Conservation (phyloP, 1,140 invertebrate species). For the Protaetia brevitarsis region DNA sequence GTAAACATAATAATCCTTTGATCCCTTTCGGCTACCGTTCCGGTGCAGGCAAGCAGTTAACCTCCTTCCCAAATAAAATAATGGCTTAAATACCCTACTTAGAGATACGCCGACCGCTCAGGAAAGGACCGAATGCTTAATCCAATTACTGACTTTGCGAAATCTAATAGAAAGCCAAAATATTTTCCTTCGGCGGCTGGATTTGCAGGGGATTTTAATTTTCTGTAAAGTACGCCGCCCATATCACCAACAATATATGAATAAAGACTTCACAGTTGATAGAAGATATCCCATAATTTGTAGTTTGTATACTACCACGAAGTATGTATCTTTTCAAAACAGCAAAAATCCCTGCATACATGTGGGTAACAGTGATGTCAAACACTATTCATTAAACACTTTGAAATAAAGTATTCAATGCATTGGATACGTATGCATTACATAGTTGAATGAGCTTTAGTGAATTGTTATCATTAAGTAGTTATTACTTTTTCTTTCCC, state of each 20-base stretch:
- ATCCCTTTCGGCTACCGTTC: slow-evolving; percentile 10
- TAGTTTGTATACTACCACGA: no score
- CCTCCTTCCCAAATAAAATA: slow-evolving; percentile 7
- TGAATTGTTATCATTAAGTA: no score
- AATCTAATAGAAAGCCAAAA: slow-evolving; percentile 14
- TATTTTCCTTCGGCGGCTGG: slow-evolving; percentile 7
- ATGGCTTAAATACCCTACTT: slow-evolving; percentile 14
- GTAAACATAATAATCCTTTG: slow-evolving; percentile 17
- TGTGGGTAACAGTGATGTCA: no score
- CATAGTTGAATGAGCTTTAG: no score
- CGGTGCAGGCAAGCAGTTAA: slow-evolving; percentile 5
- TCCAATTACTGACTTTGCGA: slow-evolving; percentile 11
- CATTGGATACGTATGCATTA: no score
- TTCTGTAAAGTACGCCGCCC: not conserved
- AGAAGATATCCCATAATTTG: not conserved
- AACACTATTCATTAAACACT: no score
- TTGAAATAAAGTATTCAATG: no score
- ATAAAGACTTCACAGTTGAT: slow-evolving; percentile 1
- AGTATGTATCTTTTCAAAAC: no score
- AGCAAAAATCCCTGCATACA: no score
- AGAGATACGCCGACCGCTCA: slow-evolving; percentile 1
- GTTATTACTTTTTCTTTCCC: no score
- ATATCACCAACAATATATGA: slow-evolving; percentile 1
- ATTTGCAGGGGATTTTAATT: slow-evolving; percentile 13
- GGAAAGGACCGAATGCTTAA: slow-evolving; percentile 3